phyloP scores from a whole-genome alignment of 1,140 invertebrate species.

The Panagrolaimus sp. region DNA sequence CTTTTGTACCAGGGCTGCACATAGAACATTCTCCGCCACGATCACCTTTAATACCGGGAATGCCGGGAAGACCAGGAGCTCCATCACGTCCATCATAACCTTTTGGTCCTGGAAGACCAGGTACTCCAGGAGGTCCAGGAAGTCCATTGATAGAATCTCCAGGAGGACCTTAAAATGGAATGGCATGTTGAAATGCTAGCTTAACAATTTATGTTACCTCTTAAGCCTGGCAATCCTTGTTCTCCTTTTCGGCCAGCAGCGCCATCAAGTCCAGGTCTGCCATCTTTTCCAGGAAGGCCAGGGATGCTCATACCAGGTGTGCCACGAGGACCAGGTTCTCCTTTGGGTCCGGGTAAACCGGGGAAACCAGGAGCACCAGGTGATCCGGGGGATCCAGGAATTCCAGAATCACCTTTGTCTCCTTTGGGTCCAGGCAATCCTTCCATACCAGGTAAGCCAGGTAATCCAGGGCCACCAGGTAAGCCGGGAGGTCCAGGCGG shows the following conservation, averaged over 20 bases:
- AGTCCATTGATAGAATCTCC: conserved; percentile 57
- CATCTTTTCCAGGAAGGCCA: conserved; percentile 56
- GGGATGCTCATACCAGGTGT: conserved; percentile 55
- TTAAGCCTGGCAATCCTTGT: conserved; percentile 41
- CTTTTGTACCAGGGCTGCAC: conserved; percentile 58
- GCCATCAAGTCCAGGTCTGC: conserved; percentile 55
- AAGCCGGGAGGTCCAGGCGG: conserved; percentile 51
- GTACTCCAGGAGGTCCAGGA: conserved; percentile 51
- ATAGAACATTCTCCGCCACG: conserved; percentile 52
- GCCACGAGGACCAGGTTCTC: conserved; percentile 50
- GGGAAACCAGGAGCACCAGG: conserved; percentile 41
- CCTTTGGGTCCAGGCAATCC: conserved; percentile 24
- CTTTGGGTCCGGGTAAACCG: conserved; percentile 51
- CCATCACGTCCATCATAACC: conserved; percentile 57
- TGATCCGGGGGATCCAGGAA: conserved; percentile 16
- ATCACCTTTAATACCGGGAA: conserved; percentile 39
- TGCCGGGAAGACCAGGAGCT: conserved; percentile 49
- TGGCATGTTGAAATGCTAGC: conserved; percentile 17
- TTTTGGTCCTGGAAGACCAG: conserved; percentile 49
- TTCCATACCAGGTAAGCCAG: conserved; percentile 32
- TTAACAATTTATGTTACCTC: conserved; percentile 37
- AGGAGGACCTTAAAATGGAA: conserved; percentile 46
- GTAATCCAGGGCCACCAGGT: conserved; percentile 34
- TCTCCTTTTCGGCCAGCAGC: conserved; percentile 52
- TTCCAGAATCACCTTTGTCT: conserved; percentile 24